phyloP scores from a whole-genome alignment of 2,797 vertebrate species.

The Tinamus major region DNA sequence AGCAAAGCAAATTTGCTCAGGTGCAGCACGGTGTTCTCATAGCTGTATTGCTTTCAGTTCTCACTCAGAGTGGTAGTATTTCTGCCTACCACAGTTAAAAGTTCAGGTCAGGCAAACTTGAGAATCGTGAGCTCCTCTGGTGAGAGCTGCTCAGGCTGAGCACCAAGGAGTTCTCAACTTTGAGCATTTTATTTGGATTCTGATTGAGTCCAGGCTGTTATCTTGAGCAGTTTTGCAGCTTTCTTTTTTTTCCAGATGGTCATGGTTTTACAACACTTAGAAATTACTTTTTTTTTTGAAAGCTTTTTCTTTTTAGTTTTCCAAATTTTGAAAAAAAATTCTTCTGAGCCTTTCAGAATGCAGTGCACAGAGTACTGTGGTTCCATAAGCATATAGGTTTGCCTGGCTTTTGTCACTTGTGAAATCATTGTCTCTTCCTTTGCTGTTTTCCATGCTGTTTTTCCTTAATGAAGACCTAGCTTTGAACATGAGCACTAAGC shows the following conservation, averaged over 20 bases:
- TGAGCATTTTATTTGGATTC: background rate
- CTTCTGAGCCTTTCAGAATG: background rate
- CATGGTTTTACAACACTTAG: background rate
- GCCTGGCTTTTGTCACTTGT: background rate
- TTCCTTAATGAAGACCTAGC: background rate
- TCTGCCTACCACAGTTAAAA: background rate
- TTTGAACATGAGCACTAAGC: background rate
- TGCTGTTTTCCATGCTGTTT: background rate
- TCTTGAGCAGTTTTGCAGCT: background rate
- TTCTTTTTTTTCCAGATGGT: background rate
- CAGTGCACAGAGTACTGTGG: background rate
- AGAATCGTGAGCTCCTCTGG: background rate
- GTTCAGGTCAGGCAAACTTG: background rate
- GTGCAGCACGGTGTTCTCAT: background rate
- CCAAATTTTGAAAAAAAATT: background rate
- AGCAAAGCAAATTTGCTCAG: background rate
- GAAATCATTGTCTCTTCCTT: background rate
- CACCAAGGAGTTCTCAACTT: background rate
- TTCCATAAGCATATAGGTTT: background rate
- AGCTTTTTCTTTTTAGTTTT: background rate
- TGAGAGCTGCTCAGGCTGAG: background rate
- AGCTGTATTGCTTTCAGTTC: background rate
- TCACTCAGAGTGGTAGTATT: accelerated
- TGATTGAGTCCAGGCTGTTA: background rate
- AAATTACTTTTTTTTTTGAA: background rate